Percentiles rank a stretch among this genome's conserved stretches.
phyloP scores from a whole-genome alignment of 2,888 invertebrate genomes.

The Drosophila suboccidentalis region DNA sequence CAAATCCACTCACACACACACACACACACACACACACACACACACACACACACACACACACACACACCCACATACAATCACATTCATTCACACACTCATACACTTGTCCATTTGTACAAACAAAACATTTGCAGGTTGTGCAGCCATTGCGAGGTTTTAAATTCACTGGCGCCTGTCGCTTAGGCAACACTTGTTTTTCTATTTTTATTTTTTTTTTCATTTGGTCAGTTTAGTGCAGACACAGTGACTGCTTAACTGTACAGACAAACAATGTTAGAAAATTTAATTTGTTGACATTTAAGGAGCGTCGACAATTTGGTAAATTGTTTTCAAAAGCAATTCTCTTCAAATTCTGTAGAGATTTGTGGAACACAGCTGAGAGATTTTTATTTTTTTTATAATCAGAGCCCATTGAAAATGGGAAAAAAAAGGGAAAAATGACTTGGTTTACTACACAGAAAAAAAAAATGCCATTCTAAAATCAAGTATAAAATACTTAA shows the following conservation, averaged over 20 bases:
- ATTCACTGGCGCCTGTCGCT: conserved; percentile 34
- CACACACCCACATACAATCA: conserved; percentile 2
- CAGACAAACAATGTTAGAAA: background rate
- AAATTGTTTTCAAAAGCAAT: too few relatives aligned
- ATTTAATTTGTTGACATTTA: too few relatives aligned
- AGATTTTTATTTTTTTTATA: too few relatives aligned
- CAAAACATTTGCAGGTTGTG: conserved; percentile 1
- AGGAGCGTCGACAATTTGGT: too few relatives aligned
- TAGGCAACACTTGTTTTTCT: conserved; percentile 46
- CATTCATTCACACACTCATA: conserved; percentile 2
- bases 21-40: conserved; percentile 4
- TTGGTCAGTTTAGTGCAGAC: conserved; percentile 17
- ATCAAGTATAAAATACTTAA: too few relatives aligned
- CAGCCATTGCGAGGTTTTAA: conserved; percentile 15
- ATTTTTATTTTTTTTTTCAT: background rate
- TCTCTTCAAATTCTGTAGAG: too few relatives aligned
- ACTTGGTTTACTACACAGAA: too few relatives aligned
- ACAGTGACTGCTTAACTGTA: conserved; percentile 39
- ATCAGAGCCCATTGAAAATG: too few relatives aligned
- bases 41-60: conserved; percentile 10
- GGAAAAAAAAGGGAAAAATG: too few relatives aligned
- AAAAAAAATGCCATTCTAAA: too few relatives aligned
- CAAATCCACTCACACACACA: conserved; percentile 6
- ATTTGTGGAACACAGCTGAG: too few relatives aligned
- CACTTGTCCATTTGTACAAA: conserved; percentile 7